These are phyloP conservation scores for Sinohyriopsis cumingii DNA, from an alignment of 2,888 invertebrate genomes.

Conservation along the genomic window DNA sequence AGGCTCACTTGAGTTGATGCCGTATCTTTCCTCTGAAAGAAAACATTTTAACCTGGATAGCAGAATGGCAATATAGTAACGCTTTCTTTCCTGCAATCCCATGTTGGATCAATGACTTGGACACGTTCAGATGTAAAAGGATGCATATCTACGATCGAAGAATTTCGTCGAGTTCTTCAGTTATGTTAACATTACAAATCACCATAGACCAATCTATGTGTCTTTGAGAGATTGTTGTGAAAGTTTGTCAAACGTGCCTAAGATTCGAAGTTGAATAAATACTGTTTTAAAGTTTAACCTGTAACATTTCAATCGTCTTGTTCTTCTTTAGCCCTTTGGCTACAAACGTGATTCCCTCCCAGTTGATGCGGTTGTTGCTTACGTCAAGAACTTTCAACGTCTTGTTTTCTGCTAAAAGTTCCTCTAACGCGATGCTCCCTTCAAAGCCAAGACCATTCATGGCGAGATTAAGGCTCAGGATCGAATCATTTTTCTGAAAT, in stretches of 20 bases:
- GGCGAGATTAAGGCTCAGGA: slow-evolving; percentile 56
- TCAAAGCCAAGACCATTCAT: slow-evolving; percentile 69
- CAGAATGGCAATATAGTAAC: too few species aligned
- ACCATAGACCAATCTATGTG: too few species aligned
- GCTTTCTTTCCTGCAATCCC: too few species aligned
- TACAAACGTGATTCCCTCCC: slow-evolving; percentile 65
- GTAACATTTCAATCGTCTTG: slow-evolving; percentile 57
- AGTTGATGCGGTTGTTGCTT: slow-evolving; percentile 67
- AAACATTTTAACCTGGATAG: too few species aligned
- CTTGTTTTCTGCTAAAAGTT: slow-evolving; percentile 59
- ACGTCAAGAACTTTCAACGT: slow-evolving; percentile 60
- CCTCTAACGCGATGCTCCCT: slow-evolving; percentile 64
- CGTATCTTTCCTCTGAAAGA: too few species aligned
- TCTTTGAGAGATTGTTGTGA: neutral
- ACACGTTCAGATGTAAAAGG: too few species aligned
- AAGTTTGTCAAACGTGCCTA: neutral
- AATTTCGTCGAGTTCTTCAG: too few species aligned
- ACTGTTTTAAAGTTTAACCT: slow-evolving; percentile 44
- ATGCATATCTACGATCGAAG: too few species aligned
- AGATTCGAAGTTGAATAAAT: neutral
- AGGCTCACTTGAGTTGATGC: too few species aligned
- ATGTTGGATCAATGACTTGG: too few species aligned
- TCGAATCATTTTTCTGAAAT: slow-evolving; percentile 47
- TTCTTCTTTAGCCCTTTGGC: slow-evolving; percentile 62
- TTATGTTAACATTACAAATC: too few species aligned